These are phyloP conservation scores for Caracal caracal DNA, from an alignment of 2,113 vertebrate species.

Conservation along the genomic window DNA sequence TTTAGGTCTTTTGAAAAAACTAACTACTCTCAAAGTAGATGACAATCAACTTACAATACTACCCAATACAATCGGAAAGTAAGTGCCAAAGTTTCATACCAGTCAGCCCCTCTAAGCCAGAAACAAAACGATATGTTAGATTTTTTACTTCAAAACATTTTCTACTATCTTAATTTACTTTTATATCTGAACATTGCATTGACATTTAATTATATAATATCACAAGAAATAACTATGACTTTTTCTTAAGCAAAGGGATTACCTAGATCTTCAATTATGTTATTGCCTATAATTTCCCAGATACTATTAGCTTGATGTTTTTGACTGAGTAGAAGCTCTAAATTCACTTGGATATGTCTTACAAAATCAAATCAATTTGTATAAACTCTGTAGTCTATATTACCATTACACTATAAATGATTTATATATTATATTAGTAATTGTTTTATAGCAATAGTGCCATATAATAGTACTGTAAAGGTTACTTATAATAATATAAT, in stretches of 20 bases:
- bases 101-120: neutral
- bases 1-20: conserved; percentile 96
- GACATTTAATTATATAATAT: neutral
- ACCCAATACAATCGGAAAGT: conserved; percentile 98
- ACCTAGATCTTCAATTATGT: neutral
- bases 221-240: conserved; percentile 8
- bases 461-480: neutral
- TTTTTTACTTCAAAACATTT: neutral
- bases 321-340: neutral
- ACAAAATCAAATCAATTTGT: conserved; percentile 30
- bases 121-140: neutral
- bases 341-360: conserved; percentile 39
- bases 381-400: neutral
- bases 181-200: neutral
- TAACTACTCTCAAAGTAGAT: conserved; percentile 98
- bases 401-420: neutral
- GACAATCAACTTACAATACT: conserved; percentile 99
- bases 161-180: conserved; percentile 31
- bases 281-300: conserved; percentile 31
- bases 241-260: conserved; percentile 24
- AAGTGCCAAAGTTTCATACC: conserved; percentile 78
- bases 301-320: conserved; percentile 1
- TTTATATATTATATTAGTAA: neutral
- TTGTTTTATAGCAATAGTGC: neutral
- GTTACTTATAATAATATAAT: neutral